These are phyloP conservation scores for Picus viridis DNA, from an alignment of 2,797 vertebrate species.

Conservation along the genomic window DNA sequence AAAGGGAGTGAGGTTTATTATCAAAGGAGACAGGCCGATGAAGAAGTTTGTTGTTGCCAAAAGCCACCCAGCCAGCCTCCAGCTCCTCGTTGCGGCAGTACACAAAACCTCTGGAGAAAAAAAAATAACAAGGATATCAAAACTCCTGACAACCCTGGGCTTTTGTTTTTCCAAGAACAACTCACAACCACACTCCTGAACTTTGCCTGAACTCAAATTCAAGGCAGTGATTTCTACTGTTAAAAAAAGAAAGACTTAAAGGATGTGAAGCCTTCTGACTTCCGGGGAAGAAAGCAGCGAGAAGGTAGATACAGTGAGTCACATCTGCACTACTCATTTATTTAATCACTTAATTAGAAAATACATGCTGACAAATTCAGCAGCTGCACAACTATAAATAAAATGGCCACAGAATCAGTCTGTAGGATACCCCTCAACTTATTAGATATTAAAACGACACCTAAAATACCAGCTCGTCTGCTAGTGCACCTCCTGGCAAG, in stretches of 20 bases:
- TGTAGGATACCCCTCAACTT: neutral
- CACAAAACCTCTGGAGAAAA: slow-evolving; percentile 89
- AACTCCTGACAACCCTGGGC: neutral
- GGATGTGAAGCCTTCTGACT: neutral
- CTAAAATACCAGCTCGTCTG: neutral
- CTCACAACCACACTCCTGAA: neutral
- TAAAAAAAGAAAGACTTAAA: neutral
- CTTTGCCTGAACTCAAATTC: neutral
- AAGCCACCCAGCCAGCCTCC: slow-evolving; percentile 95
- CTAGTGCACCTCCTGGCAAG: neutral
- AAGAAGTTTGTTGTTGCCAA: slow-evolving; percentile 87
- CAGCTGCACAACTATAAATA: neutral
- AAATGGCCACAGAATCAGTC: neutral
- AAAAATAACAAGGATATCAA: neutral
- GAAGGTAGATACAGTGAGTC: neutral
- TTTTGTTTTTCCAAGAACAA: neutral
- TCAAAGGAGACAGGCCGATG: slow-evolving; percentile 96
- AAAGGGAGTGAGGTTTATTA: slow-evolving; percentile 96
- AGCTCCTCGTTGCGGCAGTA: slow-evolving; percentile 97
- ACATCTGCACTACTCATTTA: neutral
- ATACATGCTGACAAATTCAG: neutral
- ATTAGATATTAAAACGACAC: neutral
- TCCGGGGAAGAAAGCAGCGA: neutral
- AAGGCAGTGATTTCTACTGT: neutral
- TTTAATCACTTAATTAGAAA: slow-evolving; percentile 20